Percentiles rank a stretch among this genome's conserved stretches.
Evolutionary conservation across 2,113 vertebrate species (phyloP).

Genomic region (Cettia cetti): DNA sequence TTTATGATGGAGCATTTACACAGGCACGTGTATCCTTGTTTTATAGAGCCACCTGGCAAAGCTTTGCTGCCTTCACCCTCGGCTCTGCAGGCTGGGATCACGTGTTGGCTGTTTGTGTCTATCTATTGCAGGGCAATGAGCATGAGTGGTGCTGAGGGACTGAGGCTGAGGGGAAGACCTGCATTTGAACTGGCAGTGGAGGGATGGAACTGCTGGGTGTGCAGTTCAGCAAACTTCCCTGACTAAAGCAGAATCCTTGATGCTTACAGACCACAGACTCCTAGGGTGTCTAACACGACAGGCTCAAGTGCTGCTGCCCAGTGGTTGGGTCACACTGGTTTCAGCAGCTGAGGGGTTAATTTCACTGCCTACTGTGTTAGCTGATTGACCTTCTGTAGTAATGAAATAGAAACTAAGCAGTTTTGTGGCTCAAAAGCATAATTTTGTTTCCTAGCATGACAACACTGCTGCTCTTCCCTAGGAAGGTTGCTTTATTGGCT

Average conservation of each 20-base stretch:
- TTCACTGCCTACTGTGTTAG: background rate
- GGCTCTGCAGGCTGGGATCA: background rate
- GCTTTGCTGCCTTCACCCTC: background rate
- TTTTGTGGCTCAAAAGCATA: background rate
- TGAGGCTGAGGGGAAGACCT: background rate
- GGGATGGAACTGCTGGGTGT: background rate
- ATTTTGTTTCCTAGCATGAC: background rate
- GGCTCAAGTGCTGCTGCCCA: background rate
- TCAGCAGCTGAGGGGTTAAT: background rate
- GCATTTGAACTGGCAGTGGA: background rate
- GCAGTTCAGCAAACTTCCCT: fast-evolving
- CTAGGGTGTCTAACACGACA: background rate
- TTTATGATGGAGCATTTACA: background rate
- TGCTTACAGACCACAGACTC: background rate
- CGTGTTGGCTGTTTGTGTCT: fast-evolving
- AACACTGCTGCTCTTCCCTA: background rate
- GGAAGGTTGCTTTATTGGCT: conserved; percentile 20
- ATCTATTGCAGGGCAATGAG: fast-evolving
- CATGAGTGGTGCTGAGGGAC: fast-evolving
- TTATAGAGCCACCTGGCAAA: background rate
- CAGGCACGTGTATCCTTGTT: fast-evolving
- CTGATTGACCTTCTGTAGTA: background rate
- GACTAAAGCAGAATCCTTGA: background rate
- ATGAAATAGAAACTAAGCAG: background rate
- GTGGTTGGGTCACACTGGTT: background rate